Evolutionary conservation across 2,113 vertebrate genomes (phyloP).

Genomic region (Lepisosteus oculatus): DNA sequence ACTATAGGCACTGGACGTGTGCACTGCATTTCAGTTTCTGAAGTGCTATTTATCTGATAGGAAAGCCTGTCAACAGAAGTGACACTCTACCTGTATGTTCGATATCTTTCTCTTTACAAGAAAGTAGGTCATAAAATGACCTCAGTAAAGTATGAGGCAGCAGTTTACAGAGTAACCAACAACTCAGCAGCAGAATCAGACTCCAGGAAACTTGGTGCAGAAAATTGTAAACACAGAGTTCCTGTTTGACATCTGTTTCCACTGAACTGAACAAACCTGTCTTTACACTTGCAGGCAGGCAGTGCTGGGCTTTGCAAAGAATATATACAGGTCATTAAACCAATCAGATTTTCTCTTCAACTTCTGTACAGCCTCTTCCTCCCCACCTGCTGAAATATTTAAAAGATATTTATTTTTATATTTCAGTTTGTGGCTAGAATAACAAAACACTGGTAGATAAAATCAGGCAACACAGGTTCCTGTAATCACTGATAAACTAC

Average conservation of each 20-base stretch:
- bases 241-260: conserved; percentile 72
- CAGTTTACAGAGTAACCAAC: conserved; percentile 70
- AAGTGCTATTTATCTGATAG: no score
- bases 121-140: conserved; percentile 79
- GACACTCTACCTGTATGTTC: no score
- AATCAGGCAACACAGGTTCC: conserved; percentile 51
- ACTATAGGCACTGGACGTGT: no score
- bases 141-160: conserved; percentile 76
- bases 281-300: conserved; percentile 14
- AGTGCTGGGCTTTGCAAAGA: not conserved
- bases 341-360: conserved; percentile 46
- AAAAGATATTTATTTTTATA: conserved; percentile 28
- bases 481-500: conserved; percentile 29
- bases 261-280: conserved; percentile 29
- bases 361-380: conserved; percentile 44
- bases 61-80: no score
- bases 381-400: conserved; percentile 24
- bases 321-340: not conserved
- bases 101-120: conserved; percentile 22
- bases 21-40: no score
- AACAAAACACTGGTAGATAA: conserved; percentile 41
- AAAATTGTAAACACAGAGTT: conserved; percentile 65
- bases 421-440: conserved; percentile 44
- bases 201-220: conserved; percentile 74
- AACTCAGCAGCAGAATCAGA: conserved; percentile 51